These are phyloP conservation scores for Conger conger DNA, from an alignment of 2,113 vertebrate species.

Conservation along the genomic window DNA sequence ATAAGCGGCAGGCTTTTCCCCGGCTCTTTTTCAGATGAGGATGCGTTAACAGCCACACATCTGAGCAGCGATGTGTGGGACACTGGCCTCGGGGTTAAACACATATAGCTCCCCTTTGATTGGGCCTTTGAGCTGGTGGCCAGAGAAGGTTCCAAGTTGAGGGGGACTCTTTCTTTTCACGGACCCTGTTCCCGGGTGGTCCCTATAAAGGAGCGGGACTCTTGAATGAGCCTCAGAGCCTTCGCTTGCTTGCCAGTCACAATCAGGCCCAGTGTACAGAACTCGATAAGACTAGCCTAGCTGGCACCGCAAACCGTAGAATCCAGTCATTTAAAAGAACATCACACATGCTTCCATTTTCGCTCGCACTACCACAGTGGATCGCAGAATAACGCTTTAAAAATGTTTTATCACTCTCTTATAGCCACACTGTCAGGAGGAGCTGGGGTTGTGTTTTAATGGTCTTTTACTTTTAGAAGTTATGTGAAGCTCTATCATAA, in stretches of 20 bases:
- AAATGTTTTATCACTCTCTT: neutral
- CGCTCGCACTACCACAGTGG: neutral
- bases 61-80: conserved; percentile 17
- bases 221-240: conserved; percentile 6
- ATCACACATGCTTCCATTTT: neutral
- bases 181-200: conserved; percentile 27
- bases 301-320: neutral
- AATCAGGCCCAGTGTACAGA: neutral
- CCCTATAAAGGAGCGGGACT: neutral
- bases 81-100: conserved; percentile 34
- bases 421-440: neutral
- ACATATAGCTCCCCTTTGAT: conserved; percentile 27
- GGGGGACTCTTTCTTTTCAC: conserved; percentile 29
- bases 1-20: neutral
- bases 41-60: conserved; percentile 25
- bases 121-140: conserved; percentile 7
- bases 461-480: neutral
- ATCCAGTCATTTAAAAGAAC: neutral
- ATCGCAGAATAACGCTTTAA: neutral
- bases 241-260: neutral
- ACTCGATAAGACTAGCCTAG: neutral
- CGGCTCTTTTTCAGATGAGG: neutral
- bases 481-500: neutral
- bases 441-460: neutral
- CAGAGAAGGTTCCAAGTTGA: neutral